phyloP scores from a whole-genome alignment of 2,888 invertebrate species.

The Deilephila elpenor region DNA sequence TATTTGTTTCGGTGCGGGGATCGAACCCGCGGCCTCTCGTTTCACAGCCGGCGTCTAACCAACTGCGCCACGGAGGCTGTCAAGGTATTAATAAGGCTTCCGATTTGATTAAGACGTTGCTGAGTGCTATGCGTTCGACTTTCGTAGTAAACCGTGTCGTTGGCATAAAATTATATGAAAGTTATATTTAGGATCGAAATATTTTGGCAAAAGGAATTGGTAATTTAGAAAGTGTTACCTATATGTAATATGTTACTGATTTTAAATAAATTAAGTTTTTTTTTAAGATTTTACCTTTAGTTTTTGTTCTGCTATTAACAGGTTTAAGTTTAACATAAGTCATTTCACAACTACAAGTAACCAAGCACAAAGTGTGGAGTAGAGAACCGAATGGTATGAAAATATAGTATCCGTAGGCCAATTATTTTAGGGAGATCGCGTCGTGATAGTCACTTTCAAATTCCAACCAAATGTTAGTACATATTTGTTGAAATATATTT shows the following conservation, averaged over 20 bases:
- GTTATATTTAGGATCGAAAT: no score
- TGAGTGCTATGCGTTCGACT: not conserved
- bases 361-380: not conserved
- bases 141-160: not conserved
- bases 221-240: no score
- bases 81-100: not conserved
- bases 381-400: not conserved
- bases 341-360: not conserved
- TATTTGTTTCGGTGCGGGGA: no score
- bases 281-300: no score
- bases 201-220: no score
- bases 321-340: not conserved
- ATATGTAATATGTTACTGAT: no score
- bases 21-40: no score
- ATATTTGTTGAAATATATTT: not conserved
- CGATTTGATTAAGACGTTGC: not conserved
- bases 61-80: no score
- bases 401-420: not conserved
- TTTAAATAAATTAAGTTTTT: no score
- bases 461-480: slow-evolving; percentile 3
- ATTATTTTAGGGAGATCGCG: not conserved
- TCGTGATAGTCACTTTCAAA: slow-evolving; percentile 3
- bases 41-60: no score
- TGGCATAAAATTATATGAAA: not conserved
- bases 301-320: not conserved